Conservation (phyloP, 2,797 vertebrate species). For the Pyrocephalus nanus region DNA sequence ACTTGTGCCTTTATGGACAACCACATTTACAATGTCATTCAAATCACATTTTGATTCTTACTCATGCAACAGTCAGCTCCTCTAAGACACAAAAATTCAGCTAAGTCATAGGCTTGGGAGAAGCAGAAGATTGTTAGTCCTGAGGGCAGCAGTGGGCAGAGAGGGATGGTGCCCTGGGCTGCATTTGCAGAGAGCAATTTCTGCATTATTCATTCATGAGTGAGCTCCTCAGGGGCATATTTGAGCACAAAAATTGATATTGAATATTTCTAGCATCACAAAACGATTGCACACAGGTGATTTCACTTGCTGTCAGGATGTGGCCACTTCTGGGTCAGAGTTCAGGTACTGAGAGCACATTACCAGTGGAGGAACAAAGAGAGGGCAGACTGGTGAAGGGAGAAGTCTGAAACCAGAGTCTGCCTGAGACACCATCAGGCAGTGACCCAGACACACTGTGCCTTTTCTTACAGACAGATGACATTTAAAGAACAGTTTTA, state of each 20-base stretch:
- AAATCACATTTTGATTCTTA: neutral
- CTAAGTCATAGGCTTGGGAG: neutral
- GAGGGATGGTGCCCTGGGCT: neutral
- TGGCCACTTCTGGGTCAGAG: neutral
- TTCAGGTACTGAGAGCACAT: neutral
- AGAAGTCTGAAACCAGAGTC: neutral
- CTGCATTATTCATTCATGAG: slow-evolving; percentile 12
- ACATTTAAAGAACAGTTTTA: neutral
- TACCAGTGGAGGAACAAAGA: neutral
- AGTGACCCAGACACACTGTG: neutral
- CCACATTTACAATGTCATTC: neutral
- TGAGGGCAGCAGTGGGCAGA: neutral
- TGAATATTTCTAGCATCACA: neutral
- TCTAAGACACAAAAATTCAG: neutral
- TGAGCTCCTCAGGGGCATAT: neutral
- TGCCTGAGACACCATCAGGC: neutral
- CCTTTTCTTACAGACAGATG: neutral
- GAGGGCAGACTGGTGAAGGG: fast-evolving
- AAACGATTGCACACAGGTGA: neutral
- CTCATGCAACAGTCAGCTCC: neutral
- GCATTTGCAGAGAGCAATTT: neutral
- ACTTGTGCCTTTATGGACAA: neutral
- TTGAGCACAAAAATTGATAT: neutral
- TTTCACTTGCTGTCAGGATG: neutral
- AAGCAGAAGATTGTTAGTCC: neutral